phyloP scores from a whole-genome alignment of 2,113 vertebrate genomes.

The Lampris incognitus region DNA sequence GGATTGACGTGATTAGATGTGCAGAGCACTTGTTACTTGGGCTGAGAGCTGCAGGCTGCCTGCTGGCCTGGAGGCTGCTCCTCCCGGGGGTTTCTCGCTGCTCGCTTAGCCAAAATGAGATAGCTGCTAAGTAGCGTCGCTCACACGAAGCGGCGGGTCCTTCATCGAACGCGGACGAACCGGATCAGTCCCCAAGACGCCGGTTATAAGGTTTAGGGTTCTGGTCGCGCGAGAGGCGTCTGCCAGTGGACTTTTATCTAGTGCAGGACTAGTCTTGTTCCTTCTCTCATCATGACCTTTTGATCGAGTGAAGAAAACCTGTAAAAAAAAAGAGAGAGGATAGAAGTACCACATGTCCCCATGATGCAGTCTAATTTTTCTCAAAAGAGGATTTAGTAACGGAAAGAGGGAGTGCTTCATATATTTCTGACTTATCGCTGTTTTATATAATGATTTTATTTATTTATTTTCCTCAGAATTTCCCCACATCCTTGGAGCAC shows the following conservation, averaged over 20 bases:
- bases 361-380: too few species aligned
- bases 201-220: background rate
- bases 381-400: too few species aligned
- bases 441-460: too few species aligned
- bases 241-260: background rate
- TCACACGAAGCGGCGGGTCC: background rate
- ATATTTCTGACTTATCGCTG: too few species aligned
- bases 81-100: constrained; percentile 7
- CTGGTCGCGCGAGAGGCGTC: constrained; percentile 1
- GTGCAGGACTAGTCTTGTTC: too few species aligned
- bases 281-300: too few species aligned
- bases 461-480: too few species aligned
- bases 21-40: constrained; percentile 76
- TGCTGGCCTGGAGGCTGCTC: constrained; percentile 34
- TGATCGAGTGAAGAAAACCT: too few species aligned
- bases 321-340: too few species aligned
- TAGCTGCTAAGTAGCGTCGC: background rate
- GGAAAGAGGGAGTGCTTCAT: too few species aligned
- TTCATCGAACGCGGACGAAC: constrained; percentile 19
- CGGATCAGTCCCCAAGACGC: constrained; percentile 10
- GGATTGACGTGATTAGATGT: constrained; percentile 35
- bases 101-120: constrained; percentile 9
- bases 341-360: too few species aligned
- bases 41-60: constrained; percentile 56
- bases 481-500: too few species aligned